A percentile compares a stretch with the other conserved stretches of the same genome.
These are phyloP conservation scores for Osmerus eperlanus DNA, from an alignment of 2,113 vertebrate genomes.

Conservation along the genomic window DNA sequence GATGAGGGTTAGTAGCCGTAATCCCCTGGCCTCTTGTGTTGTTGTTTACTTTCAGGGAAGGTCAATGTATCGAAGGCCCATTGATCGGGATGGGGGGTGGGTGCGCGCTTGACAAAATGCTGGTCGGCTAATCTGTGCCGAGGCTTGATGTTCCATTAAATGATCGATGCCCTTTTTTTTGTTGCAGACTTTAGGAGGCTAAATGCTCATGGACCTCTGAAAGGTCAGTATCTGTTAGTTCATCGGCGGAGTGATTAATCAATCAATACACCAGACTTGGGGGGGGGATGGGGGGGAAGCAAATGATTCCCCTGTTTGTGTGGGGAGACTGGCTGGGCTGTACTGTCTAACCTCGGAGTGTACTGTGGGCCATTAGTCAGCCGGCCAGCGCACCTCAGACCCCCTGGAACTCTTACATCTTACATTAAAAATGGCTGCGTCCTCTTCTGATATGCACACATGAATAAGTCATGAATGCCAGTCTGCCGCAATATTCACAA, in stretches of 20 bases:
- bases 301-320: conserved; percentile 31
- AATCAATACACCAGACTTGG: conserved; percentile 82
- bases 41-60: conserved; percentile 70
- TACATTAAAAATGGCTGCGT: conserved; percentile 16
- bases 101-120: conserved; percentile 82
- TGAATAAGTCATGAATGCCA: conserved; percentile 37
- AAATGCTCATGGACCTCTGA: conserved; percentile 82
- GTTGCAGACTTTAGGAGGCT: conserved; percentile 65
- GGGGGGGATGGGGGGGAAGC: conserved; percentile 14
- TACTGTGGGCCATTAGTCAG: too few relatives aligned
- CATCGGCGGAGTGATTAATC: conserved; percentile 96
- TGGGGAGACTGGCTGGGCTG: not conserved
- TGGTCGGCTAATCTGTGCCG: conserved; percentile 78
- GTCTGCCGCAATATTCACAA: not conserved
- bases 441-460: conserved; percentile 25
- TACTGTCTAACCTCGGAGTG: not conserved
- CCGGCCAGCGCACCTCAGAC: not conserved
- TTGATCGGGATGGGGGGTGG: conserved; percentile 62
- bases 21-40: conserved; percentile 34
- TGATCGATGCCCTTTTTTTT: conserved; percentile 86
- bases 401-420: conserved; percentile 18
- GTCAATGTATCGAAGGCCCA: conserved; percentile 83
- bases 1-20: conserved; percentile 48
- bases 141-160: conserved; percentile 96
- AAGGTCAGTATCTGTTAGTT: conserved; percentile 97